Evolutionary conservation across 2,113 vertebrate species (phyloP).

Genomic region (Chaetops frenatus): DNA sequence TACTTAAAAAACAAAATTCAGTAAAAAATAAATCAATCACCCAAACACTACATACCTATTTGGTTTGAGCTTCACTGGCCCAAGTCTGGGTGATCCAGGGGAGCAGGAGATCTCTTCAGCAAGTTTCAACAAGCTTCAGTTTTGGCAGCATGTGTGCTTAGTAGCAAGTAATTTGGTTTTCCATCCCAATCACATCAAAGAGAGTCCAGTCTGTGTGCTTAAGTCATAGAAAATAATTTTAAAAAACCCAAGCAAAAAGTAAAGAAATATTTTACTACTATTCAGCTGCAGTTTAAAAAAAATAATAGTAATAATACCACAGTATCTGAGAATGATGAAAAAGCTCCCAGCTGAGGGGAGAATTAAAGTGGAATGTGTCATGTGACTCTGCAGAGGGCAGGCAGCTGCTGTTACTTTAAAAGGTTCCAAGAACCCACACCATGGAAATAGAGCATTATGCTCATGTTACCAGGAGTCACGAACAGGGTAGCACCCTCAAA

Average conservation of each 20-base stretch:
- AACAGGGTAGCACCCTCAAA: neutral
- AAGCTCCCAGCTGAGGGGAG: neutral
- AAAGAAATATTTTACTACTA: neutral
- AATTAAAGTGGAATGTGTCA: neutral
- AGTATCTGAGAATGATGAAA: neutral
- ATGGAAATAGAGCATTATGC: neutral
- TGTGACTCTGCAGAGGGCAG: neutral
- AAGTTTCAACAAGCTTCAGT: constrained; percentile 79
- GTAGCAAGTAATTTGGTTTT: constrained; percentile 74
- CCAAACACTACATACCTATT: constrained; percentile 75
- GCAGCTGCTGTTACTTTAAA: constrained; percentile 28
- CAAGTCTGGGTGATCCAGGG: constrained; percentile 64
- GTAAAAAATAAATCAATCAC: neutral
- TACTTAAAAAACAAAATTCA: neutral
- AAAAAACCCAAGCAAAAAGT: neutral
- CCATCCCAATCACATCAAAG: constrained; percentile 79
- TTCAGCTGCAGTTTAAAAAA: neutral
- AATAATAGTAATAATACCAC: neutral
- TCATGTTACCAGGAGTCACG: constrained; percentile 7
- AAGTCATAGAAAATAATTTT: neutral
- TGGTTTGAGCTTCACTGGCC: constrained; percentile 77
- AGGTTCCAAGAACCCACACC: neutral
- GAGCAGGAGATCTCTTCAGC: constrained; percentile 79
- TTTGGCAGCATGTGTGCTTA: constrained; percentile 77
- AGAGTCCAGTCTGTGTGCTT: constrained; percentile 76